A percentile compares a stretch with the other conserved stretches of the same genome.
These are phyloP conservation scores for Mixornis gularis DNA, from an alignment of 2,113 vertebrate genomes.

Conservation along the genomic window DNA sequence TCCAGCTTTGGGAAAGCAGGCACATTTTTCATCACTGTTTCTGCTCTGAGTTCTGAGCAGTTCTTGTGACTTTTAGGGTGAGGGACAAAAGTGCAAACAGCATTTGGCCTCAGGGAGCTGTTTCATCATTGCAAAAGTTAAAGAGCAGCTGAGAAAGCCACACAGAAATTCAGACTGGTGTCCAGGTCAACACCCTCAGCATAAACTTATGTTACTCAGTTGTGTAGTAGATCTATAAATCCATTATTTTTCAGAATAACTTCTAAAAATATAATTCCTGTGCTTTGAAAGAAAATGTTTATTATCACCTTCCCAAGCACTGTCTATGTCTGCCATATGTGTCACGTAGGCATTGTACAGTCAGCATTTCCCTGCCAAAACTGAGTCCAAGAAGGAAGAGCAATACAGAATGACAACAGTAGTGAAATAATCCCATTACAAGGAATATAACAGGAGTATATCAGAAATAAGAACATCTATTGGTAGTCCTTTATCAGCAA, in stretches of 20 bases:
- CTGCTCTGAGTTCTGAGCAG: not conserved
- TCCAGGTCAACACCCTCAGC: not conserved
- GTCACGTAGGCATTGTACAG: not conserved
- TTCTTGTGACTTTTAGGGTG: not conserved
- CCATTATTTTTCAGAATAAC: not conserved
- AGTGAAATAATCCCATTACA: not conserved
- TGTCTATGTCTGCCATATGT: not conserved
- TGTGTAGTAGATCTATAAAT: not conserved
- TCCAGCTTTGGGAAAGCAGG: not conserved
- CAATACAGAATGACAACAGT: not conserved
- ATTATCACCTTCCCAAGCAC: not conserved
- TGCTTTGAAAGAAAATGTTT: not conserved
- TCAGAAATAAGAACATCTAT: not conserved
- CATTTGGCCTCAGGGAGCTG: not conserved
- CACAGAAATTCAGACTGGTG: not conserved
- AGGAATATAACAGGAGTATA: not conserved
- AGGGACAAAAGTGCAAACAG: not conserved
- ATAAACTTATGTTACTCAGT: not conserved
- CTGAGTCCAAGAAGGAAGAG: not conserved
- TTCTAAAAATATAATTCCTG: not conserved
- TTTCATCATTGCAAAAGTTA: not conserved
- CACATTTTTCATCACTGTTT: not conserved
- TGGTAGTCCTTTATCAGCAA: not conserved
- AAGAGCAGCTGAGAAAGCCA: not conserved
- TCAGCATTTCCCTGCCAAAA: not conserved